A percentile compares a stretch with the other conserved stretches of the same genome.
Evolutionary conservation across 2,888 invertebrate genomes (phyloP).

Genomic region (Platycheirus albimanus): DNA sequence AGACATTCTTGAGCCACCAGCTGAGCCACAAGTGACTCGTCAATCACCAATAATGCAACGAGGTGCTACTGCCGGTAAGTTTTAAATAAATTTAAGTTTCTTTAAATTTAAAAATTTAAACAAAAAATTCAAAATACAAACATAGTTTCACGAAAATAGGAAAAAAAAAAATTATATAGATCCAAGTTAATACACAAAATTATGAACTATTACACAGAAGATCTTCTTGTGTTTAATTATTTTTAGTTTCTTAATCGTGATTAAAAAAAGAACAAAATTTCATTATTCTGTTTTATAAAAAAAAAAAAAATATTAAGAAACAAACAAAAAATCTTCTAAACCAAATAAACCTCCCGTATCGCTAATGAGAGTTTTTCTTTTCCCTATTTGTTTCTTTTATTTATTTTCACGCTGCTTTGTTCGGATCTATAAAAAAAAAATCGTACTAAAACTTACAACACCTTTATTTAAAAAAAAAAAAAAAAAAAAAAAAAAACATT

Average conservation of each 20-base stretch:
- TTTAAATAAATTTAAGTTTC: too few species aligned
- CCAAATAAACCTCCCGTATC: conserved; percentile 76
- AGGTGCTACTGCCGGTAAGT: conserved; percentile 82
- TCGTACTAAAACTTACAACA: conserved; percentile 50
- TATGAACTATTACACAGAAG: conserved; percentile 7
- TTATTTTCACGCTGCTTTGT: conserved; percentile 83
- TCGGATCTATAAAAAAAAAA: conserved; percentile 79
- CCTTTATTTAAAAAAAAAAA: conserved; percentile 51
- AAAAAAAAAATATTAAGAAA: conserved; percentile 1
- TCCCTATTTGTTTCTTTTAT: conserved; percentile 80
- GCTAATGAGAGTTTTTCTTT: conserved; percentile 79
- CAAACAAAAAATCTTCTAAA: conserved; percentile 24
- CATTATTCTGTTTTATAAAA: conserved; percentile 22
- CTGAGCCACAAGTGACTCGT: conserved; percentile 87
- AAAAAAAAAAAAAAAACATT: conserved; percentile 75
- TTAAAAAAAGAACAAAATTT: too few species aligned
- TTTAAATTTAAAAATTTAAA: conserved; percentile 10
- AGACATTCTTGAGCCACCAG: conserved; percentile 98
- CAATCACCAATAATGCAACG: conserved; percentile 84
- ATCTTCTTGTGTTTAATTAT: conserved; percentile 12
- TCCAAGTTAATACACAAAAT: conserved; percentile 46
- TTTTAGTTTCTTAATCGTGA: background rate
- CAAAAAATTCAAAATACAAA: conserved; percentile 17
- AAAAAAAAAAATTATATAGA: conserved; percentile 1
- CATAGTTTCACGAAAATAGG: conserved; percentile 34